Conservation (phyloP, 2,888 invertebrate species). For the Agrotis puta region DNA sequence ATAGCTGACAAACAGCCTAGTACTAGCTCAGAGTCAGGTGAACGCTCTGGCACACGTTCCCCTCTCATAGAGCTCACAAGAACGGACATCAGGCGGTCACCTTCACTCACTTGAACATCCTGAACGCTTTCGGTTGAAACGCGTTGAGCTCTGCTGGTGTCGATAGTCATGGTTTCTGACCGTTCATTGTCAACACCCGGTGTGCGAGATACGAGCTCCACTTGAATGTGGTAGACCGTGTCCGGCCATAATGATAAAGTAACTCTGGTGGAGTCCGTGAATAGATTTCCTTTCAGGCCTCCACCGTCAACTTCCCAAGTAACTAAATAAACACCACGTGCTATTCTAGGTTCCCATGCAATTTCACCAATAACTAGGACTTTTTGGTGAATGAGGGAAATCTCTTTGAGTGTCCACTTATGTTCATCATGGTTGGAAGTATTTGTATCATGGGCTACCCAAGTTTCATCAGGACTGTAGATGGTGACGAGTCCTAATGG, state of each 20-base stretch:
- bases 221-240: constrained; percentile 95
- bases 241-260: constrained; percentile 95
- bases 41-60: constrained; percentile 89
- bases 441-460: constrained; percentile 90
- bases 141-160: constrained; percentile 92
- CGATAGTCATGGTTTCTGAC: constrained; percentile 92
- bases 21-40: constrained; percentile 90
- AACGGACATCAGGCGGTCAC: constrained; percentile 92
- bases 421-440: constrained; percentile 87
- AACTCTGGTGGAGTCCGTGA: constrained; percentile 95
- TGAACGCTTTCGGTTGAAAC: constrained; percentile 92
- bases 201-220: constrained; percentile 92
- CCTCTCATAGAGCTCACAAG: constrained; percentile 92
- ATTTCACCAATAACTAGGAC: constrained; percentile 94
- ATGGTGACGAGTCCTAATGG: constrained; percentile 93
- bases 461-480: constrained; percentile 92
- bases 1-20: constrained; percentile 92
- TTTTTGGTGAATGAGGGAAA: constrained; percentile 94
- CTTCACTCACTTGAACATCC: constrained; percentile 91
- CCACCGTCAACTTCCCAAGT: constrained; percentile 96
- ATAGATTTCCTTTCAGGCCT: constrained; percentile 95
- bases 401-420: constrained; percentile 92
- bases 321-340: constrained; percentile 93
- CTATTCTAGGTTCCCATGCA: constrained; percentile 93
- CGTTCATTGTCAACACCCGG: constrained; percentile 92